A percentile compares a stretch with the other conserved stretches of the same genome.
Conservation (phyloP, 2,113 vertebrate genomes). For the Psammodynastes pulverulentus region DNA sequence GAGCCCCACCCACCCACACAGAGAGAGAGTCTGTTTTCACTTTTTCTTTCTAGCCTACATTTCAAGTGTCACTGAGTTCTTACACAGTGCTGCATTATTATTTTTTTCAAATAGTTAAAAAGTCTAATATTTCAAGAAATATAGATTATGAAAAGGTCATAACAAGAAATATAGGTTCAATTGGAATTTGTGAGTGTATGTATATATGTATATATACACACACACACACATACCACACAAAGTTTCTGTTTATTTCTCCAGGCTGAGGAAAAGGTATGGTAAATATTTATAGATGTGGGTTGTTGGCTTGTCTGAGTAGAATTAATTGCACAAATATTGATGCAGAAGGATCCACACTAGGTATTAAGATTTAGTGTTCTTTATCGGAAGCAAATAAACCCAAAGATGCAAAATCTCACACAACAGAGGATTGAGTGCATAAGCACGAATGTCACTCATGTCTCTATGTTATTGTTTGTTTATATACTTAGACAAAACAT, state of each 20-base stretch:
- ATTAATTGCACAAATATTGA: slow-evolving; percentile 55
- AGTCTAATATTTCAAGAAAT: slow-evolving; percentile 12
- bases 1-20: neutral
- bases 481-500: slow-evolving; percentile 12
- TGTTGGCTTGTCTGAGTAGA: slow-evolving; percentile 44
- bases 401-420: slow-evolving; percentile 5
- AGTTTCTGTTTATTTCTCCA: slow-evolving; percentile 44
- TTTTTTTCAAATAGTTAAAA: slow-evolving; percentile 8
- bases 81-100: neutral
- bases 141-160: slow-evolving; percentile 20
- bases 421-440: slow-evolving; percentile 25
- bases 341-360: slow-evolving; percentile 43
- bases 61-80: neutral
- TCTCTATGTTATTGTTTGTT: slow-evolving; percentile 10
- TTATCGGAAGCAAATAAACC: slow-evolving; percentile 26
- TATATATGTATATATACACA: neutral
- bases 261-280: slow-evolving; percentile 31
- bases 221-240: neutral
- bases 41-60: neutral
- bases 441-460: slow-evolving; percentile 28
- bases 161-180: neutral
- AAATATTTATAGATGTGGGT: slow-evolving; percentile 62
- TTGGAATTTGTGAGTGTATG: neutral
- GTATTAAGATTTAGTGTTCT: slow-evolving; percentile 25
- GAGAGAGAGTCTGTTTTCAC: neutral